These are phyloP conservation scores for Caerostris darwini DNA, from an alignment of 1,140 invertebrate species.

Conservation along the genomic window DNA sequence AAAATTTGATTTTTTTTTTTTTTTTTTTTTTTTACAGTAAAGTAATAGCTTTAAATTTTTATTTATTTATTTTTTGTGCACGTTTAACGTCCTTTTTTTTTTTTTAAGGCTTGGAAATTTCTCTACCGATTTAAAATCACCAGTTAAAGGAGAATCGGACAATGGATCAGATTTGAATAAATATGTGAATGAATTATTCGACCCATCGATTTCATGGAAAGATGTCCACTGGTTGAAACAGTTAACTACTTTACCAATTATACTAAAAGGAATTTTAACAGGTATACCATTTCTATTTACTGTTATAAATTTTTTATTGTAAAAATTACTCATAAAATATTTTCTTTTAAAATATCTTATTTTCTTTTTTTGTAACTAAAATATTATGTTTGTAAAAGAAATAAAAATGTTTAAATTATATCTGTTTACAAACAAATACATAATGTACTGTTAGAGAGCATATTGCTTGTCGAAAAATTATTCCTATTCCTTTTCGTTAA, in stretches of 20 bases:
- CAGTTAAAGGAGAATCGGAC: conserved; percentile 78
- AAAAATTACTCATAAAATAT: not conserved
- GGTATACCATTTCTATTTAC: conserved; percentile 35
- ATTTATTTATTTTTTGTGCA: not conserved
- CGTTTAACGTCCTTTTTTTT: not conserved
- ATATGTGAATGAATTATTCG: conserved; percentile 88
- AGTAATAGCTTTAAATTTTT: too few relatives aligned
- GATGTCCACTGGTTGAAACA: conserved; percentile 91
- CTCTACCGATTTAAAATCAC: not conserved
- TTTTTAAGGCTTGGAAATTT: conserved; percentile 69
- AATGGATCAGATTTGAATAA: conserved; percentile 88
- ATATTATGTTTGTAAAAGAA: too few relatives aligned
- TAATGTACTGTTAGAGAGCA: too few relatives aligned
- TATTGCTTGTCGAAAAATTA: too few relatives aligned
- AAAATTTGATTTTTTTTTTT: too few relatives aligned
- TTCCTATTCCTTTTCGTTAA: too few relatives aligned
- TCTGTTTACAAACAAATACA: too few relatives aligned
- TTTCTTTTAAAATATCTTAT: too few relatives aligned
- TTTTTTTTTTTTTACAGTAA: too few relatives aligned
- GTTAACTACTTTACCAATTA: conserved; percentile 89
- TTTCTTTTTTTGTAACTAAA: too few relatives aligned
- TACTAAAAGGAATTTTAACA: conserved; percentile 95
- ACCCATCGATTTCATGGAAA: conserved; percentile 90
- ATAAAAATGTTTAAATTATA: too few relatives aligned
- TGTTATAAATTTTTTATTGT: not conserved